Evolutionary conservation across 2,797 vertebrate genomes (phyloP).

Genomic region (Darevskia mixta): DNA sequence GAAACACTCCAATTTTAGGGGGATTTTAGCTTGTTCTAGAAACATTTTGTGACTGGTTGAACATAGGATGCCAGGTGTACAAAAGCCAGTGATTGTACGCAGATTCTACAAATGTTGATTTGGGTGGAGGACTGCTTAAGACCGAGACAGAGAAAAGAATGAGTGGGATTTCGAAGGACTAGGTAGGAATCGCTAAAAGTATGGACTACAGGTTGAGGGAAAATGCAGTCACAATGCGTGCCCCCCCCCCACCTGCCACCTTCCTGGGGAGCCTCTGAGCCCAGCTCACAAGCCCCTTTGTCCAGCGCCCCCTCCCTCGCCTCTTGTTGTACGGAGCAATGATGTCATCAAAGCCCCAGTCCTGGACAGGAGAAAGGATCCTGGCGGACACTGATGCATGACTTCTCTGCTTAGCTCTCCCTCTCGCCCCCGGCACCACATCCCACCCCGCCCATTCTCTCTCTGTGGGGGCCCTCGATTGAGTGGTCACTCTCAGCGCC

Average conservation of each 20-base stretch:
- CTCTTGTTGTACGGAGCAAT: constrained; percentile 16
- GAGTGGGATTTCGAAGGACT: not conserved
- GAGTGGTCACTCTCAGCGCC: constrained; percentile 30
- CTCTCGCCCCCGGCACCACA: not conserved
- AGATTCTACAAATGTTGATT: not conserved
- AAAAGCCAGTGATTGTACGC: not conserved
- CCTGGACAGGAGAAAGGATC: constrained; percentile 42
- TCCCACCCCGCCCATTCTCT: not conserved
- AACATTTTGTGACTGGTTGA: not conserved
- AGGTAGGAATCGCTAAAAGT: not conserved
- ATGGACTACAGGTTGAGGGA: not conserved
- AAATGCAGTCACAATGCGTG: not conserved
- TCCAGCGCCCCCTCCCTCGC: not conserved
- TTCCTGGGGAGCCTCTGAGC: not conserved
- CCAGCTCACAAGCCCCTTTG: constrained; percentile 11
- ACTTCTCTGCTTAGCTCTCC: not conserved
- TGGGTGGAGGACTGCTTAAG: not conserved
- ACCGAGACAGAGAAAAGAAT: not conserved
- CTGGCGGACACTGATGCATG: constrained; percentile 31
- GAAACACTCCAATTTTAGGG: not conserved
- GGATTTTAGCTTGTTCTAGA: not conserved
- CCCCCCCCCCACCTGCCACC: not conserved
- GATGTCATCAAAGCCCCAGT: constrained; percentile 35
- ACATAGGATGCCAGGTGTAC: not conserved
- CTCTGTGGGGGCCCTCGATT: constrained; percentile 42